These are phyloP conservation scores for Acanthaster planci DNA, from an alignment of 35 echinoderm and acorn worm species.

Conservation along the genomic window DNA sequence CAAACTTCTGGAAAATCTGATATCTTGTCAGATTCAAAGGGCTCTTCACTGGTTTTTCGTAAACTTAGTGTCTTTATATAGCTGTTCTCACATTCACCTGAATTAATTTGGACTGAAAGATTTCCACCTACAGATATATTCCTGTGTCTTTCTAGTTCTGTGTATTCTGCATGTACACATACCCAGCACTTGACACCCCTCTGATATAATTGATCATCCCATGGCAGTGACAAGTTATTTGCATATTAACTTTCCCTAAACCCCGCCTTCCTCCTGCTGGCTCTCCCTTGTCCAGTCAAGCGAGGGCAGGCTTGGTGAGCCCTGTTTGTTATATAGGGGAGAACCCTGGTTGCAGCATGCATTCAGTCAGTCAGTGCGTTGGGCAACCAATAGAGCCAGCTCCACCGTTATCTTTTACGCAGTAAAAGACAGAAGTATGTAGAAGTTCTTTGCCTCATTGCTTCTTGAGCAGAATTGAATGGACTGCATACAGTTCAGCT, in stretches of 20 bases:
- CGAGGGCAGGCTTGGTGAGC: slow-evolving; percentile 13
- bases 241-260: slow-evolving; percentile 28
- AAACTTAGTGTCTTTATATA: too few relatives aligned
- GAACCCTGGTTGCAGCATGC: not conserved
- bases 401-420: not conserved
- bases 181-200: not conserved
- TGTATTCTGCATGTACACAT: too few relatives aligned
- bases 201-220: not conserved
- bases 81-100: too few relatives aligned
- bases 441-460: not conserved
- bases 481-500: not conserved
- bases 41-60: too few relatives aligned
- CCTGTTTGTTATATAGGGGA: slow-evolving; percentile 4
- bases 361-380: not conserved
- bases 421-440: not conserved
- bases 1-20: too few relatives aligned
- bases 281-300: not conserved
- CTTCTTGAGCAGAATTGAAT: not conserved
- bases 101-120: too few relatives aligned
- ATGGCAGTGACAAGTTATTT: slow-evolving; percentile 6
- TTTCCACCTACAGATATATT: too few relatives aligned
- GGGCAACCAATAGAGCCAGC: not conserved
- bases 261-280: not conserved
- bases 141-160: too few relatives aligned
- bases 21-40: too few relatives aligned